Conservation (phyloP, 2,113 vertebrate genomes). For the Rhynchomys soricoides region DNA sequence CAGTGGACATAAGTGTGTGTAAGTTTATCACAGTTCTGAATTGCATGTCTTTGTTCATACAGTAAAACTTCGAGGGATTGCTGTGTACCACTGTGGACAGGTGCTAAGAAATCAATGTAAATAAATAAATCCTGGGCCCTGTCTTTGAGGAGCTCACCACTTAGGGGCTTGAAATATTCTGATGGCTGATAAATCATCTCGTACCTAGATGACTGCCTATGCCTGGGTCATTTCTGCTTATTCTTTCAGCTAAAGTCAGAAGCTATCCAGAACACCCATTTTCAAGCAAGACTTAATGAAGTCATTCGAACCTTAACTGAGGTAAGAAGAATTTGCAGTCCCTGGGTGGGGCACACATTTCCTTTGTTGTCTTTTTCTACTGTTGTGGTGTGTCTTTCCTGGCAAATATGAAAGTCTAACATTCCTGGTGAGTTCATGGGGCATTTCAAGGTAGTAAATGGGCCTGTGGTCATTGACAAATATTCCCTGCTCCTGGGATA, state of each 20-base stretch:
- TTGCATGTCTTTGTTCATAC: neutral
- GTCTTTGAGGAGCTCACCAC: neutral
- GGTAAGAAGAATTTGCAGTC: conserved; percentile 83
- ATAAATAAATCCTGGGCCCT: neutral
- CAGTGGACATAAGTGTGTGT: neutral
- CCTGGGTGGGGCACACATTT: neutral
- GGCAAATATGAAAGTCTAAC: neutral
- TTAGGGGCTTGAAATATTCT: conserved; percentile 14
- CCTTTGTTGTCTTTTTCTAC: neutral
- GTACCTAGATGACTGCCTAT: neutral
- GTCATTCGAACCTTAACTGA: conserved; percentile 94
- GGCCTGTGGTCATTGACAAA: neutral
- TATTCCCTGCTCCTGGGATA: neutral
- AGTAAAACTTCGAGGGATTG: neutral
- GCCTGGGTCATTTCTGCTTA: neutral
- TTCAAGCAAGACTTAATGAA: conserved; percentile 93
- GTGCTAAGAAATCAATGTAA: neutral
- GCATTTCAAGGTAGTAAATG: neutral
- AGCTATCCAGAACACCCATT: conserved; percentile 89
- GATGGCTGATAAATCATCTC: neutral
- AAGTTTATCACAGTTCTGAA: conserved; percentile 10
- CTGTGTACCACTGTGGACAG: neutral
- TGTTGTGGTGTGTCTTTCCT: neutral
- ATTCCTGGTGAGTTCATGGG: neutral
- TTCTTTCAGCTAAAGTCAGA: conserved; percentile 90